A percentile compares a stretch with the other conserved stretches of the same genome.
Conservation (phyloP, 2,113 vertebrate species). For the Rhineura floridana region DNA sequence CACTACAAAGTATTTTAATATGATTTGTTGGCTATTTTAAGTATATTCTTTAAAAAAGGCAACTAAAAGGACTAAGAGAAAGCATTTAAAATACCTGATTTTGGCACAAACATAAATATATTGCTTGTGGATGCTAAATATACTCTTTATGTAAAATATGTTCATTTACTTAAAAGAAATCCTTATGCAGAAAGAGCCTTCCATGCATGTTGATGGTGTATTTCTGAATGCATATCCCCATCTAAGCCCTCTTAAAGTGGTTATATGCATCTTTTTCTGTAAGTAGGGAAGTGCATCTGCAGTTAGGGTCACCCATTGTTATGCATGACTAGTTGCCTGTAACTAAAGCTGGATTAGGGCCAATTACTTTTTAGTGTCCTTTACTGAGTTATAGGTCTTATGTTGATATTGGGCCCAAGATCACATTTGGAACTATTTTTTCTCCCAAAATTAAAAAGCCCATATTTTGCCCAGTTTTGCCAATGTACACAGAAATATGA, state of each 20-base stretch:
- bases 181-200: neutral
- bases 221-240: neutral
- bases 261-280: neutral
- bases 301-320: neutral
- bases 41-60: neutral
- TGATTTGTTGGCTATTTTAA: conserved; percentile 65
- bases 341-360: neutral
- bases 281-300: neutral
- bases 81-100: conserved; percentile 52
- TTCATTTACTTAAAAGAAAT: conserved; percentile 55
- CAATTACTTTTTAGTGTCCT: conserved; percentile 50
- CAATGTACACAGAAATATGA: conserved; percentile 36
- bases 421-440: conserved; percentile 39
- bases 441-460: conserved; percentile 27
- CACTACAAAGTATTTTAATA: conserved; percentile 58
- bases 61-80: conserved; percentile 54
- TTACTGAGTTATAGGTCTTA: conserved; percentile 36
- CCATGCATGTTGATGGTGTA: neutral
- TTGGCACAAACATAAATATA: neutral
- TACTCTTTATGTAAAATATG: conserved; percentile 50
- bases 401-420: conserved; percentile 55
- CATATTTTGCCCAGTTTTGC: conserved; percentile 26
- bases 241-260: neutral
- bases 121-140: neutral
- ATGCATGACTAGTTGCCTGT: neutral